Base-by-base conservation (phyloP, 2,797 vertebrate genomes). In the Ispidina picta region DNA sequence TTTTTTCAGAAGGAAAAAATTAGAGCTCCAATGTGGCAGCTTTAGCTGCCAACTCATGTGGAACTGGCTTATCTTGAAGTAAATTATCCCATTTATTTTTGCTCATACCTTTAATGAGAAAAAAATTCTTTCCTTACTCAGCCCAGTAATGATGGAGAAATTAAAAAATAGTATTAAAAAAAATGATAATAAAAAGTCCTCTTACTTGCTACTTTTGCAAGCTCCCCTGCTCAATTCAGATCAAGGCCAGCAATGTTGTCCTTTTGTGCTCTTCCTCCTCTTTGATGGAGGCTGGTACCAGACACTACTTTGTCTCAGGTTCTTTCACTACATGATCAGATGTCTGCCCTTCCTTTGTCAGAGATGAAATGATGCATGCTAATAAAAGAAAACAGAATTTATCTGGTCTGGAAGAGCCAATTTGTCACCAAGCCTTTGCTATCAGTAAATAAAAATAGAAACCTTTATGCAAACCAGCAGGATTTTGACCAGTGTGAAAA, bases 381-480 rank as follows among this genome's bases (percentile, higher is more conserved):
- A 62, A 74, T 55, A 64, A 70, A 58, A 66, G 52, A 70, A 66
- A 92, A 48, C 2, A 74, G 56, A 15, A 58, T 52, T 73, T 83
- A 1, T 52, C 35, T 68, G 55, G 41, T 76, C 52, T 78, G 28
- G 35, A 75, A n/a, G 9, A 89, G n/a, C 19, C 72, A 49, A 59
- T 81, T 78, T 66, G 73, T 76, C 70, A 90, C 63, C 41, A 76
- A 63, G 60, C 60, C 68, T 63, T 72, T 39, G 20, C 33, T 70
- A 72, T 54, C 77, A 64, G 60, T 66, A 92, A 94, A 92, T 66
- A 87, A 73, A 89, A 83, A 7, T 12, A 74, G 51, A 83, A 93
- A 86, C 28, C 37, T 66, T 80, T 51, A 74, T 5, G 60, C 39
- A 92, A 86, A 88, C 10, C 59, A 62, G 59, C 35, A 91, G 77